A percentile compares a stretch with the other conserved stretches of the same genome.
Evolutionary conservation across 1,140 invertebrate genomes (phyloP).

Genomic region (Drosophila obscura): DNA sequence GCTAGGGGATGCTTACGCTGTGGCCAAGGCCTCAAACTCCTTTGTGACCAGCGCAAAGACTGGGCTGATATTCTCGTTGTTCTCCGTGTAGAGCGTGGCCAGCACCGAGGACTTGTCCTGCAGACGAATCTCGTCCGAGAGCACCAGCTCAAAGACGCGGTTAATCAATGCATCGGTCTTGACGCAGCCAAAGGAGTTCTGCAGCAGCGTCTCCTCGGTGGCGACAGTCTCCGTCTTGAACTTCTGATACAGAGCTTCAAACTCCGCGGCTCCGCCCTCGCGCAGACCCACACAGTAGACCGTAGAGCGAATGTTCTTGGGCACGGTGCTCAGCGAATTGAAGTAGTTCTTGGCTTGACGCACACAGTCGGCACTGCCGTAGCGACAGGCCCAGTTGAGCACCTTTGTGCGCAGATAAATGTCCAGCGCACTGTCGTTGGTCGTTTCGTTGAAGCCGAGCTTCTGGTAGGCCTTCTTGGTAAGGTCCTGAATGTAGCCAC

Average conservation of each 20-base stretch:
- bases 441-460: conserved; percentile 65
- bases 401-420: conserved; percentile 83
- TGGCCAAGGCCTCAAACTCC: conserved; percentile 74
- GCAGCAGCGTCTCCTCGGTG: conserved; percentile 85
- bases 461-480: conserved; percentile 62
- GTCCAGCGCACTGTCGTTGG: conserved; percentile 63
- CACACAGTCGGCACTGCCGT: conserved; percentile 84
- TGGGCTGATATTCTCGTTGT: conserved; percentile 83
- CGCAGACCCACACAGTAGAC: conserved; percentile 86
- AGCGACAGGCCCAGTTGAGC: conserved; percentile 85
- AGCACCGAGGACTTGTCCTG: conserved; percentile 84
- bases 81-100: conserved; percentile 80
- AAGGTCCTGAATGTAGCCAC: conserved; percentile 59
- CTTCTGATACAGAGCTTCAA: conserved; percentile 85
- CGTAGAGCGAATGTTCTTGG: conserved; percentile 85
- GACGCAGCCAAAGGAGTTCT: conserved; percentile 86
- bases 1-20: conserved; percentile 83
- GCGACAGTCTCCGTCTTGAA: conserved; percentile 84
- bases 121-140: conserved; percentile 79
- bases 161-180: conserved; percentile 81
- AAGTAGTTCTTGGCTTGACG: conserved; percentile 69
- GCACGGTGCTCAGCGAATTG: conserved; percentile 68
- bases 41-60: conserved; percentile 84
- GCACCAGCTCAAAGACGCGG: conserved; percentile 66
- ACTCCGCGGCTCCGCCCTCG: conserved; percentile 84